Percentiles rank a stretch among this genome's conserved stretches.
These are phyloP conservation scores for Sarcophaga rosellei DNA, from an alignment of 2,888 invertebrate species.

Conservation along the genomic window DNA sequence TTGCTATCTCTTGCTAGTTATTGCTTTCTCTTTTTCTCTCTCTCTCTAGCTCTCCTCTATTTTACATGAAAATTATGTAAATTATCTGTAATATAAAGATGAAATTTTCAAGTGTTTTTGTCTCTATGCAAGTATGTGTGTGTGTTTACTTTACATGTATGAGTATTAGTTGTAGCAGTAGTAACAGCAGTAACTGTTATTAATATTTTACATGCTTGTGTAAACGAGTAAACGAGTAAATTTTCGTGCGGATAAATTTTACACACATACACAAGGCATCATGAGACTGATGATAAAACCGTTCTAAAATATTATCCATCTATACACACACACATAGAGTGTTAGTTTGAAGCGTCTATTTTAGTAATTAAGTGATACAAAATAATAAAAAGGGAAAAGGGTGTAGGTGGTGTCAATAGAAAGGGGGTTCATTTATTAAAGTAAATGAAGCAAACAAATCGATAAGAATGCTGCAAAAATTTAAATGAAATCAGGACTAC, in stretches of 20 bases:
- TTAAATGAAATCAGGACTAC: neutral
- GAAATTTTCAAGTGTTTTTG: conserved; percentile 26
- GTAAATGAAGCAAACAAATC: conserved; percentile 8
- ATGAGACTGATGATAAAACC: neutral
- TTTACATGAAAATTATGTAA: conserved; percentile 45
- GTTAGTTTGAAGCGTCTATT: no score
- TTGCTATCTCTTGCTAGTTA: no score
- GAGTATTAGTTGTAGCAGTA: neutral
- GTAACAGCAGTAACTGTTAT: neutral
- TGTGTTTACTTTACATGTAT: neutral
- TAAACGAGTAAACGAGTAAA: no score
- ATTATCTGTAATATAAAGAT: conserved; percentile 44
- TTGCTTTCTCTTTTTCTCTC: neutral
- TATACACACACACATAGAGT: neutral
- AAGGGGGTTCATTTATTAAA: conserved; percentile 18
- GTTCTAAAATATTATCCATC: conserved; percentile 18
- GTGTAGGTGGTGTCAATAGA: neutral
- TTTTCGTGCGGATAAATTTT: no score
- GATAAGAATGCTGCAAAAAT: neutral
- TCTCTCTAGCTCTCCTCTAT: no score
- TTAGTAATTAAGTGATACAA: neutral
- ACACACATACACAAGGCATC: no score
- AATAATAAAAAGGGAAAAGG: neutral
- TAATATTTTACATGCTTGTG: neutral
- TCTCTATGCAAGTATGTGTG: neutral